Evolutionary conservation across 2,888 invertebrate species (phyloP), one percentile per base, ranked within the genome.

Genomic region (Eristalis intricaria): DNA sequence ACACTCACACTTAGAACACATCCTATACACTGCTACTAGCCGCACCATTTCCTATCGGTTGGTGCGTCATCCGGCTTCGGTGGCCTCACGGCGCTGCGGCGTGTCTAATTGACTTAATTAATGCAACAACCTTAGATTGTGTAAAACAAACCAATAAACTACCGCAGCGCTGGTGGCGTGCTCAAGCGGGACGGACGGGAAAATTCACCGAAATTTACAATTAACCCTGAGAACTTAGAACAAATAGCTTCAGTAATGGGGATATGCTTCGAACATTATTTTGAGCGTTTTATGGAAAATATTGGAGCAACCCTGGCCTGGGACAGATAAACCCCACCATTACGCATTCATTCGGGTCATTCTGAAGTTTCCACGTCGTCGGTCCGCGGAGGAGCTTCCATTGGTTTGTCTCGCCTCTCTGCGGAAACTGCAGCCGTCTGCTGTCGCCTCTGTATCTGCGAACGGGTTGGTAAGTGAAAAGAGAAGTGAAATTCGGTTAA

Each of bases 41-140:
- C 78, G 64, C 78, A 64, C 65, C 65, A 71, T 43, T 79, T 58
- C 15, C 40, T 43, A 4, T 7, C 15, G 22, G 26, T 11, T 13
- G n/a, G 19, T 76, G 29, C 32, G 61, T 35, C 61, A 68, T 23
- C 68, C 61, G 50, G 61, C n/a, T 13, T 13, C 26, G 23, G 26
- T 60, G 26, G 35, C 35, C 64, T 35, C 50, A 35, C 64, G 2
- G 26, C 26, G 32, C 64, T 3, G 26, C 26, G 32, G 38, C 43
- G 19, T 66, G 40, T 19, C 75, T 76, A 76, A 76, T 76, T 76
- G 60, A 32, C 8, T 76, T 76, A 75, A 75, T 75, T 75, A 76
- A 61, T 23, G 26, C 26, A 65, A 58, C 66, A 75, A 58, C 75
- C 65, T 26, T 38, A 8, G 26, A 71, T 70, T 35, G 22, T 60